Percentiles rank a stretch among this genome's conserved stretches.
These are phyloP conservation scores for Camponotus fellah DNA, from an alignment of 2,888 invertebrate species.

Conservation along the genomic window DNA sequence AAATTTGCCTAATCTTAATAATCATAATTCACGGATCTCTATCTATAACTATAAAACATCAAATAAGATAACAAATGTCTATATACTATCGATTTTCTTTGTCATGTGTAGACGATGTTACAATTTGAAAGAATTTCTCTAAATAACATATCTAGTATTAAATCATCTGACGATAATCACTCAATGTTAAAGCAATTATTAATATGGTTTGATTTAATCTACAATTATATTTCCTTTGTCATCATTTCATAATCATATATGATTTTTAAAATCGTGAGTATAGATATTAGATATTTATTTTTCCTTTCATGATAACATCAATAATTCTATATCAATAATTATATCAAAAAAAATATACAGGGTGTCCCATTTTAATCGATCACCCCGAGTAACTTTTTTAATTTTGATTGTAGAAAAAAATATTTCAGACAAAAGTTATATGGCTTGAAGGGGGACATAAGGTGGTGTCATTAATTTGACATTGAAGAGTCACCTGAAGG, in stretches of 20 bases:
- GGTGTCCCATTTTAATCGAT: not conserved
- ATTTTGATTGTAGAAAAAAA: too few species aligned
- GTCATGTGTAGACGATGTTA: not conserved
- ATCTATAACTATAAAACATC: not conserved
- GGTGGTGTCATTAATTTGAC: too few species aligned
- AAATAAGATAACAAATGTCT: not conserved
- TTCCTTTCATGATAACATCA: not conserved
- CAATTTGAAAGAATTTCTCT: not conserved
- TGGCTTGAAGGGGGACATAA: too few species aligned
- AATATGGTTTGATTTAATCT: constrained; percentile 29
- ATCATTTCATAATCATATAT: not conserved
- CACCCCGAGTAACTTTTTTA: too few species aligned
- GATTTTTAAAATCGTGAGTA: not conserved
- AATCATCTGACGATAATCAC: not conserved
- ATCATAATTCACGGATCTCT: not conserved
- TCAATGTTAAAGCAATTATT: not conserved
- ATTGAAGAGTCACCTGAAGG: too few species aligned
- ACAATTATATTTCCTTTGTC: not conserved
- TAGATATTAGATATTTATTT: not conserved
- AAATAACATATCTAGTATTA: not conserved
- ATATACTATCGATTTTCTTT: not conserved
- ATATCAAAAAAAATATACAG: not conserved
- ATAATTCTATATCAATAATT: not conserved
- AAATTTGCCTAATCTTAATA: not conserved
- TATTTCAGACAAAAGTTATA: too few species aligned